phyloP scores from a whole-genome alignment of 1,140 invertebrate genomes.

The Aphelenchoides fujianensis region DNA sequence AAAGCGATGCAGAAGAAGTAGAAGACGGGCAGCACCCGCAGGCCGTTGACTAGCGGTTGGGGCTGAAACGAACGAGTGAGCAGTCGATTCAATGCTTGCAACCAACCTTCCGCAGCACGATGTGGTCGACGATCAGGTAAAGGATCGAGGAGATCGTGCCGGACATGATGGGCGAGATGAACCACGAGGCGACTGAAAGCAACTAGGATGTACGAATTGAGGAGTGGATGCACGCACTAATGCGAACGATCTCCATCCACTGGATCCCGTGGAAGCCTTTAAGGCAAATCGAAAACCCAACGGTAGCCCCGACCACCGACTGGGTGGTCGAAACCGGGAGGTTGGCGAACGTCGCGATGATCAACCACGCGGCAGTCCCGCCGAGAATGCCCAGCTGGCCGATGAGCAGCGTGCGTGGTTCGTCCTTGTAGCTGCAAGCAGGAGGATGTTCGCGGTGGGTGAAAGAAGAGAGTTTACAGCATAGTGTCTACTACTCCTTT shows the following conservation, averaged over 20 bases:
- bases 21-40: slow-evolving; percentile 15
- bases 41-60: slow-evolving; percentile 6
- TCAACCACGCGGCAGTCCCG: slow-evolving; percentile 75
- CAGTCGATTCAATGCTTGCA: not conserved
- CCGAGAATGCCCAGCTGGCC: slow-evolving; percentile 53
- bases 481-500: slow-evolving; percentile 56
- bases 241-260: slow-evolving; percentile 68
- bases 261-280: slow-evolving; percentile 78
- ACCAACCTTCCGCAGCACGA: slow-evolving; percentile 30
- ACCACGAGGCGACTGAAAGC: no score
- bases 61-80: not conserved
- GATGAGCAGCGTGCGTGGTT: slow-evolving; percentile 41
- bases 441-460: no score
- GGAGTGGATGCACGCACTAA: no score
- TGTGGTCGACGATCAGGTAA: slow-evolving; percentile 46
- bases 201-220: no score
- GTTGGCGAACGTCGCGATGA: slow-evolving; percentile 62
- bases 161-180: slow-evolving; percentile 44
- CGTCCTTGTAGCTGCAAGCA: no score
- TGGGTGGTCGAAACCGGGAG: slow-evolving; percentile 88
- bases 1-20: slow-evolving; percentile 79
- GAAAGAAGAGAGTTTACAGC: no score
- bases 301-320: slow-evolving; percentile 85
- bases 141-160: slow-evolving; percentile 39
- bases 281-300: slow-evolving; percentile 88